phyloP scores from a whole-genome alignment of 2,797 vertebrate species.

The Sebastes steindachneri region DNA sequence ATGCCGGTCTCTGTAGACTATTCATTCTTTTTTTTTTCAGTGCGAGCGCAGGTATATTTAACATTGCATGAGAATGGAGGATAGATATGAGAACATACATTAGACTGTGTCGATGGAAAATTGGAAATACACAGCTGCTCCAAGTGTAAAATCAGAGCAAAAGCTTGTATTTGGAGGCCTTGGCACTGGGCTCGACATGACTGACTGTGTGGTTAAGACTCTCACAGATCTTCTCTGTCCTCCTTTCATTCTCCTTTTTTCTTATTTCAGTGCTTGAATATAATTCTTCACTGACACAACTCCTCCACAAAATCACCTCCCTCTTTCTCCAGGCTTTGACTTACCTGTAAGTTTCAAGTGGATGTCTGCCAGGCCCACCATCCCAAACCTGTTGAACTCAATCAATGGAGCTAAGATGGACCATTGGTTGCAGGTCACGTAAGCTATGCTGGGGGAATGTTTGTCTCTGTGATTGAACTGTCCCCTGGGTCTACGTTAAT shows the following conservation, averaged over 20 bases:
- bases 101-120: slow-evolving; percentile 24
- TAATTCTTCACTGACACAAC: neutral
- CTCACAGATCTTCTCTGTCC: neutral
- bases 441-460: slow-evolving; percentile 72
- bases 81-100: slow-evolving; percentile 33
- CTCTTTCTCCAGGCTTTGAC: neutral
- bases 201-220: slow-evolving; percentile 2
- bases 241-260: neutral
- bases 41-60: slow-evolving; percentile 50
- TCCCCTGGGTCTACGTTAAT: slow-evolving; percentile 64
- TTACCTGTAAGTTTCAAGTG: slow-evolving; percentile 36
- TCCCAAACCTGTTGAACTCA: slow-evolving; percentile 69
- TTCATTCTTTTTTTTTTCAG: slow-evolving; percentile 32
- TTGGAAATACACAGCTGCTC: slow-evolving; percentile 15
- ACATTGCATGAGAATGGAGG: slow-evolving; percentile 51
- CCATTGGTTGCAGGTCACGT: slow-evolving; percentile 74
- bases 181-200: slow-evolving; percentile 10
- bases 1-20: slow-evolving; percentile 47
- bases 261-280: slow-evolving; percentile 2
- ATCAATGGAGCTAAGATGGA: slow-evolving; percentile 71
- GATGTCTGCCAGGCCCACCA: slow-evolving; percentile 17
- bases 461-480: slow-evolving; percentile 73
- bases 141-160: slow-evolving; percentile 34
- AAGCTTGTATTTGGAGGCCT: slow-evolving; percentile 24
- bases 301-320: neutral